Conservation (phyloP, 1,140 invertebrate species). For the Penaeus japonicus region DNA sequence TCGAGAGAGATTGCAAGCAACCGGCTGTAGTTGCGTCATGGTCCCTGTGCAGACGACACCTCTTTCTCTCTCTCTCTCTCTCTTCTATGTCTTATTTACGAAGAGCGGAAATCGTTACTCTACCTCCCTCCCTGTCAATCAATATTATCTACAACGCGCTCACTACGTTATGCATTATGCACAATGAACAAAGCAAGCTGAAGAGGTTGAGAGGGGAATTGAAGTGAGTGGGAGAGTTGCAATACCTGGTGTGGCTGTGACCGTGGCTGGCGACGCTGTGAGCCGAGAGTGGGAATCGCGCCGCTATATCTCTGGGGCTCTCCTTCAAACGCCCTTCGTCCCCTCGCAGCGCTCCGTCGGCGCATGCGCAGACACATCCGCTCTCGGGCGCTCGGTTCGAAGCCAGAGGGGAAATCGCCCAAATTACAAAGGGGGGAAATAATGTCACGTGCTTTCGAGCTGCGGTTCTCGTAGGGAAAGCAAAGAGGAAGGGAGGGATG, state of each 20-base stretch:
- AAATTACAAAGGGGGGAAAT: no score
- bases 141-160: not conserved
- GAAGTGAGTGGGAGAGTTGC: not conserved
- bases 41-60: no score
- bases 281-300: not conserved
- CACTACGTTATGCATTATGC: not conserved
- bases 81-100: no score
- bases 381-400: not conserved
- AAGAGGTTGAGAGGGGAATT: no score
- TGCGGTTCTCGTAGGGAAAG: no score
- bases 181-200: not conserved
- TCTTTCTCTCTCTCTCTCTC: no score
- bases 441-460: not conserved
- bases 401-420: not conserved
- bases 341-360: not conserved
- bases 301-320: slow-evolving; percentile 22
- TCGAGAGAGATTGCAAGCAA: no score
- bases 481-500: not conserved
- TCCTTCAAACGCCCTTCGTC: slow-evolving; percentile 49
- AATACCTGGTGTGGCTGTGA: slow-evolving; percentile 28
- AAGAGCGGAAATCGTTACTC: no score
- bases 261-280: slow-evolving; percentile 29
- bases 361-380: not conserved
- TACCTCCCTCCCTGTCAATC: not conserved
- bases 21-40: no score